phyloP scores from a whole-genome alignment of 2,113 vertebrate genomes.

The Turdus rufiventris region DNA sequence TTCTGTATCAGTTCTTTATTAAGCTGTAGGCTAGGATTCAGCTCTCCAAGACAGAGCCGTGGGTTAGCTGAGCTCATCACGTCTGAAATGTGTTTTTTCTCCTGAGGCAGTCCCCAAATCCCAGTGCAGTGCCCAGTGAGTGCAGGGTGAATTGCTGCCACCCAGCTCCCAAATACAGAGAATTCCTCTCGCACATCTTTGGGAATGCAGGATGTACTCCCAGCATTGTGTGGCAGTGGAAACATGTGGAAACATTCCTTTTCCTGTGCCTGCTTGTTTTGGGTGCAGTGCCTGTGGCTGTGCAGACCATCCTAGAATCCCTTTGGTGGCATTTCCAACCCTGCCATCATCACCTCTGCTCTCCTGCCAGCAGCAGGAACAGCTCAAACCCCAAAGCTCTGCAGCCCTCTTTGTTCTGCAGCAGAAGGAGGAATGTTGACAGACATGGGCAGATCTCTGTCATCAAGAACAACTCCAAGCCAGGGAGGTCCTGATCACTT shows the following conservation, averaged over 20 bases:
- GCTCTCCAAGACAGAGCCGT: not conserved
- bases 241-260: rapidly evolving
- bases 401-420: not conserved
- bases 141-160: not conserved
- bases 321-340: not conserved
- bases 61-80: not conserved
- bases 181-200: rapidly evolving
- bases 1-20: not conserved
- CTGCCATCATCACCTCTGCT: not conserved
- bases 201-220: not conserved
- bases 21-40: not conserved
- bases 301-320: not conserved
- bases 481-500: not conserved
- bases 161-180: not conserved
- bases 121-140: not conserved
- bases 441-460: not conserved
- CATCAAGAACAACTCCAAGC: not conserved
- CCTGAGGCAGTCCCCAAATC: not conserved
- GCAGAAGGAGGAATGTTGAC: not conserved
- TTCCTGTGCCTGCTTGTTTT: not conserved
- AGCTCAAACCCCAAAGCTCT: not conserved
- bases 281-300: not conserved
- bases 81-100: not conserved
- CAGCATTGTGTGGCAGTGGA: not conserved
- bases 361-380: not conserved